phyloP scores from a whole-genome alignment of 1,140 invertebrate genomes.

The Solen grandis region DNA sequence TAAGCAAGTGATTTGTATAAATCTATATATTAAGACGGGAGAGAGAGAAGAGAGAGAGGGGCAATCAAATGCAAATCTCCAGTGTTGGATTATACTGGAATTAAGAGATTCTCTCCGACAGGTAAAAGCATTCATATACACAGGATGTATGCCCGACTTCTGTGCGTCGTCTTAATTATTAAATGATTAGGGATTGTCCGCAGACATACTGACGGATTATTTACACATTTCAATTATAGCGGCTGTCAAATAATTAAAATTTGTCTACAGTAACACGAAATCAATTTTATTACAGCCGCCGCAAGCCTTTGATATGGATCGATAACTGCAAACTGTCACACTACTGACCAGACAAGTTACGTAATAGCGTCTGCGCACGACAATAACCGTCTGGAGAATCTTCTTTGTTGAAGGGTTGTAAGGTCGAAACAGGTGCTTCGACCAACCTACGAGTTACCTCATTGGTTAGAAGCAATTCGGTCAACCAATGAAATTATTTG shows the following conservation, averaged over 20 bases:
- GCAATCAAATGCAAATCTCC: too few relatives aligned
- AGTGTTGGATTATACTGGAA: too few relatives aligned
- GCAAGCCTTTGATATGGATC: slow-evolving; percentile 28
- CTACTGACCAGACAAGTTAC: slow-evolving; percentile 42
- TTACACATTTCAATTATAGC: background rate
- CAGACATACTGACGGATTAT: too few relatives aligned
- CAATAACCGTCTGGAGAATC: slow-evolving; percentile 51
- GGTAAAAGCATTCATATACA: too few relatives aligned
- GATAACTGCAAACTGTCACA: slow-evolving; percentile 14
- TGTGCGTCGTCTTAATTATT: too few relatives aligned
- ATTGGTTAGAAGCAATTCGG: slow-evolving; percentile 41
- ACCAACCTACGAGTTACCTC: slow-evolving; percentile 1
- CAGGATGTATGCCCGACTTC: too few relatives aligned
- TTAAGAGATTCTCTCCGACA: too few relatives aligned
- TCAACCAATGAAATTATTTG: slow-evolving; percentile 46
- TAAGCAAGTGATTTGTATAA: too few relatives aligned
- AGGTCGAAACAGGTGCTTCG: slow-evolving; percentile 21
- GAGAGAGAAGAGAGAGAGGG: too few relatives aligned
- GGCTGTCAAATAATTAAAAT: slow-evolving; percentile 6
- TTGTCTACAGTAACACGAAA: background rate
- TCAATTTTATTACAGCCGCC: background rate
- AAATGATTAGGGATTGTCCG: too few relatives aligned
- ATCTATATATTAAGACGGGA: too few relatives aligned
- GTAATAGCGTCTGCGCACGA: slow-evolving; percentile 53
- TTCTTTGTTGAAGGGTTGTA: slow-evolving; percentile 48